Evolutionary conservation across 1,140 invertebrate genomes (phyloP), one percentile per base, ranked within the genome.

Genomic region (Aphaenogaster rudis): DNA sequence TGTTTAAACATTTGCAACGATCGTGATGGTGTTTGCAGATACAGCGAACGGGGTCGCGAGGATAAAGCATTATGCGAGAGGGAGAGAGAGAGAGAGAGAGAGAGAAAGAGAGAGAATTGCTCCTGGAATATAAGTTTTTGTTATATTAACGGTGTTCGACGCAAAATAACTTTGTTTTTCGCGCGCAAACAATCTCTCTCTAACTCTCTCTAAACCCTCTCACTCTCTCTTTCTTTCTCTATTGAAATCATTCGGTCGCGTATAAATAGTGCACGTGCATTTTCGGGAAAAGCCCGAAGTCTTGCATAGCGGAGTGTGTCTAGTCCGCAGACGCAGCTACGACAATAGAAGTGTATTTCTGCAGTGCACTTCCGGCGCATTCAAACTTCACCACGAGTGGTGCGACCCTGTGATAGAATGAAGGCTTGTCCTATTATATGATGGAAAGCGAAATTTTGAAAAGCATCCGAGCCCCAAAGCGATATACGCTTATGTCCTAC

Each of bases 341-440:
- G 42, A 84, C 71, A 74, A 84, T 84, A 74, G 67, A 74, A 74
- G 42, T 57, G 64, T 84, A 61, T 74, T 84, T 84, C 54, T 50
- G 42, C 17, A 15, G 28, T 21, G 28, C 42, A 61, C n/a, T 59
- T 82, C 57, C 42, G 54, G 28, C 6, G 67, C 54, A 74, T 84
- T 84, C 17, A 61, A 84, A 74, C 42, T 8, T 13, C 11, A 36
- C 42, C 42, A 13, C 52, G 48, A 74, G 54, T 84, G n/a, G 15
- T 4, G 21, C 52, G 39, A 48, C 28, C 13, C 52, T 61, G 52
- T 48, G 67, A 74, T 74, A 69, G 64, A 69, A 82, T n/a, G 48
- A 28, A 42, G 36, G 17, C 2, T n/a, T 45, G 42, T 36, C 21
- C 21, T 33, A 45, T 39, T 64, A 45, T 52, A 15, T 7, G 21